These are phyloP conservation scores for Smutsia gigantea DNA, from an alignment of 2,797 vertebrate genomes.

Conservation along the genomic window DNA sequence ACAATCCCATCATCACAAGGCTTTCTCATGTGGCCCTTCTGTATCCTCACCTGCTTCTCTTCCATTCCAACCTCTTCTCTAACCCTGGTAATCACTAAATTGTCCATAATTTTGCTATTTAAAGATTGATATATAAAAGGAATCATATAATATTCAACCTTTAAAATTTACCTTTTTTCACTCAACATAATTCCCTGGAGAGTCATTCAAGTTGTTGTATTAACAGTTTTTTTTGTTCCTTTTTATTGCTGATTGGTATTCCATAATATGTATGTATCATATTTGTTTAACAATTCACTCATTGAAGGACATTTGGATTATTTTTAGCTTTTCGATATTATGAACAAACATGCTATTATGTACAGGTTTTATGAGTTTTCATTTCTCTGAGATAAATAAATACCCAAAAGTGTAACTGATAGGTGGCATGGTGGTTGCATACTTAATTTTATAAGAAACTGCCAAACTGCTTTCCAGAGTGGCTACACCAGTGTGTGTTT, in stretches of 20 bases:
- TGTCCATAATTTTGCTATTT: neutral
- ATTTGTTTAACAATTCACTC: neutral
- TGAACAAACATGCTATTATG: neutral
- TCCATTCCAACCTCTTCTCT: neutral
- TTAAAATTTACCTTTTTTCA: neutral
- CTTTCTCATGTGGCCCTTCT: neutral
- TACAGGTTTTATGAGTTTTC: neutral
- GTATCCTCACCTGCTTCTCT: too few relatives aligned
- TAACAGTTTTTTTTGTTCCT: neutral
- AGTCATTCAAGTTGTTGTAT: neutral
- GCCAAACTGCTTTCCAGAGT: neutral
- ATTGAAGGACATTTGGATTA: neutral
- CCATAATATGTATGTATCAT: neutral
- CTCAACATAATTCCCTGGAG: neutral
- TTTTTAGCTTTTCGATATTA: neutral
- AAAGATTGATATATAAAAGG: neutral
- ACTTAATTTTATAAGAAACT: neutral
- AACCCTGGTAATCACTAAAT: neutral
- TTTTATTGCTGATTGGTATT: neutral
- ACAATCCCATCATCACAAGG: neutral
- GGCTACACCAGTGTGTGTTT: neutral
- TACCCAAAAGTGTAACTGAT: neutral
- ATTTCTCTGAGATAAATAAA: neutral
- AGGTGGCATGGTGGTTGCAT: neutral
- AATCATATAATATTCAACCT: neutral